Evolutionary conservation across 37 sponge, comb jelly and placozoan species (phyloP).

Genomic region (Bolinopsis microptera): DNA sequence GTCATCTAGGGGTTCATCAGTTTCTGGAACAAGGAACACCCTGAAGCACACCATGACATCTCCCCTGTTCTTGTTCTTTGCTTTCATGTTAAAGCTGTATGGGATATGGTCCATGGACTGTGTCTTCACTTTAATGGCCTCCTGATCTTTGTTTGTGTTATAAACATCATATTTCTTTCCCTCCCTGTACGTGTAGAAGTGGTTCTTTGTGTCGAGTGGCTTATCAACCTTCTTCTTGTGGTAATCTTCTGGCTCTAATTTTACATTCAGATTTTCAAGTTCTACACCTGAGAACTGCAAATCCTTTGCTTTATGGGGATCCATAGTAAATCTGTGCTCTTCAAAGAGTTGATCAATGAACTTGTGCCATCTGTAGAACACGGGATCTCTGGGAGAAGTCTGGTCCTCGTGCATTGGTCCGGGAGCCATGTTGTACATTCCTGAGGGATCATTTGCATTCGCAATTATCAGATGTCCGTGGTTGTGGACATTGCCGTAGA

Average conservation of each 20-base stretch:
- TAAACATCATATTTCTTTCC: neutral
- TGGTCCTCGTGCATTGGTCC: neutral
- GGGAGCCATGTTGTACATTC: neutral
- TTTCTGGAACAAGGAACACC: neutral
- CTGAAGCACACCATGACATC: neutral
- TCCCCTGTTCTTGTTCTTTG: neutral
- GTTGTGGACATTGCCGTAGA: constrained; percentile 53
- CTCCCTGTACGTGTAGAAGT: constrained; percentile 16
- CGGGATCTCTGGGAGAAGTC: constrained; percentile 48
- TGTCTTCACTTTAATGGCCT: neutral
- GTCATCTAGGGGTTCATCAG: neutral
- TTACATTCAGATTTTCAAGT: neutral
- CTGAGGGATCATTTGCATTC: neutral
- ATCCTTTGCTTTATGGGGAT: neutral
- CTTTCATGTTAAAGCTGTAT: constrained; percentile 1
- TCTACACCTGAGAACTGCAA: neutral
- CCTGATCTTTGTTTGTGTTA: neutral
- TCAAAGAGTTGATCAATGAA: constrained; percentile 50
- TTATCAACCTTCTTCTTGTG: neutral
- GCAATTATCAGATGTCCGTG: constrained; percentile 32
- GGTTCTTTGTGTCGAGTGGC: neutral
- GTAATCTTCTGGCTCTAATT: neutral
- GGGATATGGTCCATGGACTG: constrained; percentile 9
- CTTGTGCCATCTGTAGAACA: constrained; percentile 61
- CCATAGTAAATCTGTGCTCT: neutral